Base-by-base conservation (phyloP, 2,888 invertebrate species). In the Mimumesa dahlbomi region DNA sequence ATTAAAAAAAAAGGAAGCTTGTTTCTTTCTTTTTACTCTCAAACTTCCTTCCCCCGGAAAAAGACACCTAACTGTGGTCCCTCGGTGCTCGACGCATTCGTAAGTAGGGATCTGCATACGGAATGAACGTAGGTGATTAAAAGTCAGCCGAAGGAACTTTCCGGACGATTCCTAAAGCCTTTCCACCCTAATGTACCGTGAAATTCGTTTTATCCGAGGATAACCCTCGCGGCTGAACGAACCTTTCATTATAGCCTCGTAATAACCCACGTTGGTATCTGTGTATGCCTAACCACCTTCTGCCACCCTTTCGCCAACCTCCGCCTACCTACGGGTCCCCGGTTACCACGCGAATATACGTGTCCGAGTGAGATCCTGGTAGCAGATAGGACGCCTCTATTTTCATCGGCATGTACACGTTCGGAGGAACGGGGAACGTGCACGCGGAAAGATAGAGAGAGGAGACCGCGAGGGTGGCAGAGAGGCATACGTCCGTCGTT, bases 201-300 rank as follows among this genome's bases (percentile, higher is more conserved):
- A 54, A 19, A 22, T 25, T 19, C 40, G 46, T 40, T 38, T 42
- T 56, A 34, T 46, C 46, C 13, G 42, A 46, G 61, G 61, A 65
- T 38, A 66, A 59, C 21, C 21, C n/a, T 46, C 42, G 49, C 62
- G 58, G 45, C 64, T 22, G 48, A 58, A 22, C 40, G 61, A 61
- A 59, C 61, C 72, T 72, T 68, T 65, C 68, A 61, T 75, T 75
- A 75, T 43, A 34, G 68, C 48, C 40, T 62, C 40, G 68, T 75
- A 73, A 75, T 75, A 75, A 75, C 56, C 52, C 25, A 42, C 54
- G 50, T 62, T n/a, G 63, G 25, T 53, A 49, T 68, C 62, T 14
- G n/a, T n/a, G n/a, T n/a, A 36, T 16, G 67, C 38, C 49, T 34
- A 19, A 22, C 22, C 52, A 22, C n/a, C 52, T 21, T 6, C 36